These are phyloP conservation scores for Triplophysa yarkandensis DNA, from an alignment of 2,797 vertebrate genomes.

Conservation along the genomic window DNA sequence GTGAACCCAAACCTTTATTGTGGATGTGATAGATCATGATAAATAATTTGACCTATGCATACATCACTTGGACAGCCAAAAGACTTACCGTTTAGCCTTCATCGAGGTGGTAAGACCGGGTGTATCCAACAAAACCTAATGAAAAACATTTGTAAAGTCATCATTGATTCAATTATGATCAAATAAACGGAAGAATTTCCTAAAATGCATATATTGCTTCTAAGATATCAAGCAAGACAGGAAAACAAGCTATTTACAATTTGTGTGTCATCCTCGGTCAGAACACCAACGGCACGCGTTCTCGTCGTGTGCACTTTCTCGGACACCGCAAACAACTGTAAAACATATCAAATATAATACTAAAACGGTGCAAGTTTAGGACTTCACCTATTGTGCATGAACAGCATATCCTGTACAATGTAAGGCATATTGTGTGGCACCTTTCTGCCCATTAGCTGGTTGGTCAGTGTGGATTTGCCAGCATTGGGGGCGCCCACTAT, in stretches of 20 bases:
- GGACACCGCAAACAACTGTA: slow-evolving; percentile 91
- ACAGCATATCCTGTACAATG: not conserved
- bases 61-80: no score
- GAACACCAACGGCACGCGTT: slow-evolving; percentile 80
- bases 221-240: not conserved
- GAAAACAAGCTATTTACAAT: slow-evolving; percentile 72
- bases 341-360: slow-evolving; percentile 45
- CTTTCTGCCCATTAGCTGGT: slow-evolving; percentile 92
- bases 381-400: not conserved
- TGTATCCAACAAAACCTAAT: slow-evolving; percentile 90
- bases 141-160: slow-evolving; percentile 8
- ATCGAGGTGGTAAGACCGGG: slow-evolving; percentile 84
- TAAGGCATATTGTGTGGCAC: slow-evolving; percentile 64
- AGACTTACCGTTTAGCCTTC: slow-evolving; percentile 85
- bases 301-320: slow-evolving; percentile 95
- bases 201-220: not conserved
- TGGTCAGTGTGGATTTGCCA: slow-evolving; percentile 93
- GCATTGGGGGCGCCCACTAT: slow-evolving; percentile 91
- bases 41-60: no score
- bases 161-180: not conserved
- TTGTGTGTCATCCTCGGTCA: slow-evolving; percentile 84
- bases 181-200: no score
- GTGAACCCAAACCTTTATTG: no score
- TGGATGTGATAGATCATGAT: no score
- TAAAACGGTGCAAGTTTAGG: not conserved